A percentile compares a stretch with the other conserved stretches of the same genome.
These are phyloP conservation scores for Pseudococcus longispinus DNA, from an alignment of 2,888 invertebrate genomes.

Conservation along the genomic window DNA sequence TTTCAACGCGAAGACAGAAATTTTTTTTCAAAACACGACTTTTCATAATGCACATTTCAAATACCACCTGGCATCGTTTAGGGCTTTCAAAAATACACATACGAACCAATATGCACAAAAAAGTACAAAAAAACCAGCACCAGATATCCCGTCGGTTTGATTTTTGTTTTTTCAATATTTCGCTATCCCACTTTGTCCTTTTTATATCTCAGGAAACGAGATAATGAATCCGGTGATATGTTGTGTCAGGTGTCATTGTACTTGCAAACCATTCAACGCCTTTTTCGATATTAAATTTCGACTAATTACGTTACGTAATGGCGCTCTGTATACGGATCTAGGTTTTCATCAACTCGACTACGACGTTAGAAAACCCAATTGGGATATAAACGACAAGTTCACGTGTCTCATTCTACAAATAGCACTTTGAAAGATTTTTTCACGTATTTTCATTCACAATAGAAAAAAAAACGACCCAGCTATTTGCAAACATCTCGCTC, in stretches of 20 bases:
- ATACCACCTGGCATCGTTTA: not conserved
- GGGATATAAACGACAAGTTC: not conserved
- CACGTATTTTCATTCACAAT: not conserved
- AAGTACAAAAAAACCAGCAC: not conserved
- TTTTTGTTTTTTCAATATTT: not conserved
- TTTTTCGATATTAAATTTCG: conserved; percentile 24
- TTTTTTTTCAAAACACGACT: not conserved
- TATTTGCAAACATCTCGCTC: not conserved
- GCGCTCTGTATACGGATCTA: not conserved
- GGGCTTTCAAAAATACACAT: not conserved
- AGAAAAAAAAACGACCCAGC: not conserved
- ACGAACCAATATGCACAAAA: not conserved
- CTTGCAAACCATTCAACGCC: conserved; percentile 13
- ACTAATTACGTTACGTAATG: conserved; percentile 9
- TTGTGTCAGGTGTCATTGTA: conserved; percentile 37
- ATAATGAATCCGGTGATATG: conserved; percentile 23
- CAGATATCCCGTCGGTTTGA: conserved; percentile 25
- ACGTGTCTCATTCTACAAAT: not conserved
- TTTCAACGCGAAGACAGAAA: not conserved
- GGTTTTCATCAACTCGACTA: too few relatives aligned
- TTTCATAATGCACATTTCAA: not conserved
- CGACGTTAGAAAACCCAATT: too few relatives aligned
- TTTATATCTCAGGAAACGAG: not conserved
- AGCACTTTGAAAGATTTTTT: not conserved
- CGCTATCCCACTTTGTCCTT: not conserved